Percentiles rank a stretch among this genome's conserved stretches.
Evolutionary conservation across 2,888 invertebrate species (phyloP).

Genomic region (Himalopsyche anomala): DNA sequence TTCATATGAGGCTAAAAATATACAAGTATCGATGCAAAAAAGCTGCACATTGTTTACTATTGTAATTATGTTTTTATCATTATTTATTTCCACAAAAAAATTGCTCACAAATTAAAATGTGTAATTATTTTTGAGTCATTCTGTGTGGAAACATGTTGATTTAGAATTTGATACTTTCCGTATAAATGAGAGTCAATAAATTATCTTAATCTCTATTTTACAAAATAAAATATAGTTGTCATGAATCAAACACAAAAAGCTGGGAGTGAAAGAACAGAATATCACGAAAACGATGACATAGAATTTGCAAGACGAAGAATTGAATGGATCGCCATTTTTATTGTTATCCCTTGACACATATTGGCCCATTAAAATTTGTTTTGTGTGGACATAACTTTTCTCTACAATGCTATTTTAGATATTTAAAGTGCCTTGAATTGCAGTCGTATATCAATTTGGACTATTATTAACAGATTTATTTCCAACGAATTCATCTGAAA

Average conservation of each 20-base stretch:
- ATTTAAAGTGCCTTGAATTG: conserved; percentile 32
- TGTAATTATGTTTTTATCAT: no score
- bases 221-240: conserved; percentile 53
- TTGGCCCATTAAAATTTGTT: conserved; percentile 65
- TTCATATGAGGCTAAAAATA: no score
- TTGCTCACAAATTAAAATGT: no score
- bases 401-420: conserved; percentile 20
- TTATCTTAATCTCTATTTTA: conserved; percentile 49
- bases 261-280: conserved; percentile 50
- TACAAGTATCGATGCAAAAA: no score
- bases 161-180: background rate
- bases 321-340: conserved; percentile 32
- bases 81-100: no score
- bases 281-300: conserved; percentile 27
- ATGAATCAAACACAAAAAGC: conserved; percentile 46
- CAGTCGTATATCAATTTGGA: conserved; percentile 32
- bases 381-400: conserved; percentile 63
- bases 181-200: conserved; percentile 63
- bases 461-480: conserved; percentile 28
- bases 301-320: conserved; percentile 13
- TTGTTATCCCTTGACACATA: conserved; percentile 49
- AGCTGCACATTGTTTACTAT: no score
- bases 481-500: background rate
- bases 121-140: no score
- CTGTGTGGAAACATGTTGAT: no score